Evolutionary conservation across 92 coral and sea anemone genomes (phyloP).

Genomic region (Paramuricea clavata): DNA sequence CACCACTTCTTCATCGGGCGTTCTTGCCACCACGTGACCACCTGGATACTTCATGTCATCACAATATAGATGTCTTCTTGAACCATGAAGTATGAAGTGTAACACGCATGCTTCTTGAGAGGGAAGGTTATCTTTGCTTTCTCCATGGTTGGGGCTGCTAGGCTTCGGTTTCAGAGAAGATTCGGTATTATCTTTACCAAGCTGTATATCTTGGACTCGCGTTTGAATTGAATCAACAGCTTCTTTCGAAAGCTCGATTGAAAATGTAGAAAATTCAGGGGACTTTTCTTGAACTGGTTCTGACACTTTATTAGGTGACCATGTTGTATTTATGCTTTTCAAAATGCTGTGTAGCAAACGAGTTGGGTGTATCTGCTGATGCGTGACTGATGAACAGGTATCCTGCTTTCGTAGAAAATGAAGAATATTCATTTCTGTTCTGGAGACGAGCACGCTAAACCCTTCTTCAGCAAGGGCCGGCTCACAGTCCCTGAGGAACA

Average conservation of each 20-base stretch:
- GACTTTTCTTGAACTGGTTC: not conserved
- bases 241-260: constrained; percentile 20
- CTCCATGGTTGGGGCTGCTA: not conserved
- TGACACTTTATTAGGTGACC: not conserved
- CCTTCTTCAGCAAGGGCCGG: constrained; percentile 5
- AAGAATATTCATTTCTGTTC: constrained; percentile 5
- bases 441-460: constrained; percentile 17
- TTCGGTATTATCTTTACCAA: not conserved
- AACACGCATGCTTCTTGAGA: constrained; percentile 26
- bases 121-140: not conserved
- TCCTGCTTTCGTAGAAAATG: constrained; percentile 13
- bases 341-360: constrained; percentile 9
- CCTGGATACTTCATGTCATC: not conserved
- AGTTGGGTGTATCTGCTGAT: not conserved
- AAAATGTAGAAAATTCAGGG: not conserved
- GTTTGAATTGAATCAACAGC: constrained; percentile 22
- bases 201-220: not conserved
- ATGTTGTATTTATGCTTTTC: not conserved
- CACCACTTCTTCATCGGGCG: constrained; percentile 35
- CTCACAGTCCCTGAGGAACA: not conserved
- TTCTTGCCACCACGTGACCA: not conserved
- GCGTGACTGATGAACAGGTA: not conserved
- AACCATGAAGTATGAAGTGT: constrained; percentile 13
- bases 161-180: not conserved
- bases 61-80: constrained; percentile 20